phyloP scores from a whole-genome alignment of 2,797 vertebrate species.

The Parotocinclus haroldoi region DNA sequence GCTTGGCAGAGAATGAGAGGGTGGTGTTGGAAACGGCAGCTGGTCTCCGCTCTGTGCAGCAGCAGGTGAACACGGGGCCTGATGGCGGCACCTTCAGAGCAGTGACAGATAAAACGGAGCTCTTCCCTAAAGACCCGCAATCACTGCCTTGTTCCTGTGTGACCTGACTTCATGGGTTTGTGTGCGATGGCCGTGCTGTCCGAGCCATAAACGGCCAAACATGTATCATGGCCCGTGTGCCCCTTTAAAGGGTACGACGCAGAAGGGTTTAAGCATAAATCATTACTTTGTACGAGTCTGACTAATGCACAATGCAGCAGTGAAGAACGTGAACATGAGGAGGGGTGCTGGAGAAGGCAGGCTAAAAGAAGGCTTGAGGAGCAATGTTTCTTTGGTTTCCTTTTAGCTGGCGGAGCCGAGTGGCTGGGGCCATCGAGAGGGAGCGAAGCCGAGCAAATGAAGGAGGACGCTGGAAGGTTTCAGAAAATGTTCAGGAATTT shows the following conservation, averaged over 20 bases:
- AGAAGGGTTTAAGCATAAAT: neutral
- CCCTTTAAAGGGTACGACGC: too few species aligned
- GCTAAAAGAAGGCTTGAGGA: slow-evolving; percentile 46
- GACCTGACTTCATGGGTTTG: slow-evolving; percentile 22
- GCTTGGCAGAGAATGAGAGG: slow-evolving; percentile 49
- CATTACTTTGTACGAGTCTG: slow-evolving; percentile 26
- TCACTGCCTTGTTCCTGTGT: slow-evolving; percentile 14
- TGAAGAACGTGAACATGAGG: slow-evolving; percentile 39
- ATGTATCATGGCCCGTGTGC: too few species aligned
- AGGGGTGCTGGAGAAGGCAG: slow-evolving; percentile 29
- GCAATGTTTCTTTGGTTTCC: slow-evolving; percentile 55
- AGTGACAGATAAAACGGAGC: slow-evolving; percentile 46
- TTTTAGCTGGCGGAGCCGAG: slow-evolving; percentile 52
- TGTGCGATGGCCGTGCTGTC: neutral
- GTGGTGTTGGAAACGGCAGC: slow-evolving; percentile 59
- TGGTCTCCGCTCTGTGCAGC: slow-evolving; percentile 61
- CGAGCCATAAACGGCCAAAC: too few species aligned
- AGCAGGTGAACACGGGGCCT: slow-evolving; percentile 67
- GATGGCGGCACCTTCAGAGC: slow-evolving; percentile 57
- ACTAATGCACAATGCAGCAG: slow-evolving; percentile 51
- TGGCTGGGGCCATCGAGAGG: slow-evolving; percentile 52
- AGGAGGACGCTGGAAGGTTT: slow-evolving; percentile 55
- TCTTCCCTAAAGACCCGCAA: slow-evolving; percentile 46
- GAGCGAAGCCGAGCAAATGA: slow-evolving; percentile 45
- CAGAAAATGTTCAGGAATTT: slow-evolving; percentile 76